Evolutionary conservation across 2,888 invertebrate genomes (phyloP).

Genomic region (Lochmaea crataegi): DNA sequence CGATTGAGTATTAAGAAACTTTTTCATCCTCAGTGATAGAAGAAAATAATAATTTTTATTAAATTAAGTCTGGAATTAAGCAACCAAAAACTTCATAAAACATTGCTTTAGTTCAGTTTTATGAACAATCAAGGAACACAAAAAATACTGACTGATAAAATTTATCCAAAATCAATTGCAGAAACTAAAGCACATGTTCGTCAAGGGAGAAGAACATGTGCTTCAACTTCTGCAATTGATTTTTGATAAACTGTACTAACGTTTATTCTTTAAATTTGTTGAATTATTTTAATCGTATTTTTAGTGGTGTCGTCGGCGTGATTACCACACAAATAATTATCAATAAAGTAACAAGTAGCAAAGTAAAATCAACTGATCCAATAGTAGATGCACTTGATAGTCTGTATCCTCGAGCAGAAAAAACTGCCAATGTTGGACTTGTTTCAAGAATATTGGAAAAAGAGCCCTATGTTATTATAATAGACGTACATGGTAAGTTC

Average conservation of each 20-base stretch:
- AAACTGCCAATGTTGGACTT: conserved; percentile 75
- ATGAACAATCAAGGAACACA: too few relatives aligned
- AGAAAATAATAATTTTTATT: too few relatives aligned
- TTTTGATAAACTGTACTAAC: not conserved
- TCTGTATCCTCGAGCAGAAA: conserved; percentile 78
- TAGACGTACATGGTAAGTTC: conserved; percentile 62
- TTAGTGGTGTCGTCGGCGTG: conserved; percentile 73
- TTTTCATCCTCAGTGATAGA: too few relatives aligned
- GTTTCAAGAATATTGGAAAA: conserved; percentile 84
- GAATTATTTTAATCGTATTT: conserved; percentile 20
- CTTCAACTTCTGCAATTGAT: too few relatives aligned
- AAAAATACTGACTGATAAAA: too few relatives aligned
- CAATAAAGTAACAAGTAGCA: conserved; percentile 73
- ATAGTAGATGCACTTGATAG: conserved; percentile 76
- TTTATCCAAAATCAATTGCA: too few relatives aligned
- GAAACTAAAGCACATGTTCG: too few relatives aligned
- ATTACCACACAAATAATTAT: conserved; percentile 78
- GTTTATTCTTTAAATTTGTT: not conserved
- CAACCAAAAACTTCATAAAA: too few relatives aligned
- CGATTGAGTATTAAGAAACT: too few relatives aligned
- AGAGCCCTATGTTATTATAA: conserved; percentile 80
- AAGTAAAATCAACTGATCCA: conserved; percentile 70
- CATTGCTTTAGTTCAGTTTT: too few relatives aligned
- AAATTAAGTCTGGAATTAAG: too few relatives aligned
- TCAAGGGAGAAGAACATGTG: too few relatives aligned